These are phyloP conservation scores for Glaucomys volans DNA, from an alignment of 2,113 vertebrate species.

Conservation along the genomic window DNA sequence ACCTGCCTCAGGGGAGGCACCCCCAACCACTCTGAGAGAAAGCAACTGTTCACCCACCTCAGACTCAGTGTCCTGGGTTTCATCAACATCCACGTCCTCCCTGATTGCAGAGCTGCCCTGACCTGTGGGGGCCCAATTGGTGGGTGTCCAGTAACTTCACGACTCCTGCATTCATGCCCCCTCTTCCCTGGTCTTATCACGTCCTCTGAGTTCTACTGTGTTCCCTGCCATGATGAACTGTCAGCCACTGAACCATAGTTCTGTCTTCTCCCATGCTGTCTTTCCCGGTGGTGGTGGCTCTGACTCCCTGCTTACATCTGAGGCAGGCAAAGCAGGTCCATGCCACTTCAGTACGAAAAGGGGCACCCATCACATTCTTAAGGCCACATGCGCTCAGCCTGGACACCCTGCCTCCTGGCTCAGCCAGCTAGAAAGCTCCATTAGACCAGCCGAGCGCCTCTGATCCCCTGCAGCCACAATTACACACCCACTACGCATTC, in stretches of 20 bases:
- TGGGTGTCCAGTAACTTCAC: fast-evolving
- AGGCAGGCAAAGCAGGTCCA: neutral
- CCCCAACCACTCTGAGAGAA: neutral
- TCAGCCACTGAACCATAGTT: neutral
- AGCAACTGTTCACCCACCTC: neutral
- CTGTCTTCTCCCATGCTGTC: neutral
- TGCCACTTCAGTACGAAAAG: too few relatives aligned
- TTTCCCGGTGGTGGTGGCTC: neutral
- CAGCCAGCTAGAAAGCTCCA: neutral
- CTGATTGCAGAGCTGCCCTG: neutral
- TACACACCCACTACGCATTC: neutral
- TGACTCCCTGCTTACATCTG: neutral
- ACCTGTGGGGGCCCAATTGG: too few relatives aligned
- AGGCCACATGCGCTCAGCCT: too few relatives aligned
- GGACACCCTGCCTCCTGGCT: too few relatives aligned
- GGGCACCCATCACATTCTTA: neutral
- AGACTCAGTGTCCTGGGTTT: fast-evolving
- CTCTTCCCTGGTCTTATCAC: neutral
- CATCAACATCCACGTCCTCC: fast-evolving
- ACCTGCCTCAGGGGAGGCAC: neutral
- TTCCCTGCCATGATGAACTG: neutral
- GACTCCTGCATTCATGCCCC: neutral
- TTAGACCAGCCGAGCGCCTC: neutral
- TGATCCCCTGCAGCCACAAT: neutral
- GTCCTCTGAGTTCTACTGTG: neutral